A percentile compares a stretch with the other conserved stretches of the same genome.
These are phyloP conservation scores for Agrilus biguttatus DNA, from an alignment of 2,888 invertebrate species.

Conservation along the genomic window DNA sequence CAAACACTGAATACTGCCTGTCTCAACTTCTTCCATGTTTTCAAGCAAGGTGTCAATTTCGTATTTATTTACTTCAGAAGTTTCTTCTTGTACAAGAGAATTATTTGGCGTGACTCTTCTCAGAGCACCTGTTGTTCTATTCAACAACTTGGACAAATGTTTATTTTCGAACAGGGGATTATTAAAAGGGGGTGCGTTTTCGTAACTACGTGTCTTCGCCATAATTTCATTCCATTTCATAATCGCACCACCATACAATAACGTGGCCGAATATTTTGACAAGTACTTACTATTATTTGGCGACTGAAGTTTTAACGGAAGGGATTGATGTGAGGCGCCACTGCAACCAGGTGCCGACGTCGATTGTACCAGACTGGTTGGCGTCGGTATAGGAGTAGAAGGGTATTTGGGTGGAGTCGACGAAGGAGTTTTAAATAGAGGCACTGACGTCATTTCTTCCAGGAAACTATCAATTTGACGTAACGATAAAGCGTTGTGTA, in stretches of 20 bases:
- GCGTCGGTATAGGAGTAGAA: conserved; percentile 37
- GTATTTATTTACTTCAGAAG: too few species aligned
- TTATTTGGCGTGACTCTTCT: too few species aligned
- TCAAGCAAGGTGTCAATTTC: too few species aligned
- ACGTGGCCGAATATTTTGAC: conserved; percentile 1
- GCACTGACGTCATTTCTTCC: conserved; percentile 68
- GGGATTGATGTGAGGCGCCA: conserved; percentile 10
- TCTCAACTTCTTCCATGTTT: too few species aligned
- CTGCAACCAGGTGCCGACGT: background rate
- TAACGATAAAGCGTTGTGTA: conserved; percentile 91
- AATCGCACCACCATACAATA: background rate
- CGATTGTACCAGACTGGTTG: conserved; percentile 14
- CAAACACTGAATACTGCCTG: too few species aligned
- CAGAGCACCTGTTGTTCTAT: background rate
- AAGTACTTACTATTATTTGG: conserved; percentile 35
- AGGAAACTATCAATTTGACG: conserved; percentile 83
- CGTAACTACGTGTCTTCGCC: background rate
- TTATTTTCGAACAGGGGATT: background rate
- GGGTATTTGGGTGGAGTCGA: conserved; percentile 54
- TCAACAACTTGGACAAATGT: background rate
- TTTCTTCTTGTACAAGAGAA: too few species aligned
- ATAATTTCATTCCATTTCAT: background rate
- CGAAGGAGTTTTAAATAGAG: conserved; percentile 57
- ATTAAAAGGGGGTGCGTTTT: background rate
- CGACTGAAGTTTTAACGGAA: conserved; percentile 30